These are phyloP conservation scores for Archocentrus centrarchus DNA, from an alignment of 2,113 vertebrate genomes.

Conservation along the genomic window DNA sequence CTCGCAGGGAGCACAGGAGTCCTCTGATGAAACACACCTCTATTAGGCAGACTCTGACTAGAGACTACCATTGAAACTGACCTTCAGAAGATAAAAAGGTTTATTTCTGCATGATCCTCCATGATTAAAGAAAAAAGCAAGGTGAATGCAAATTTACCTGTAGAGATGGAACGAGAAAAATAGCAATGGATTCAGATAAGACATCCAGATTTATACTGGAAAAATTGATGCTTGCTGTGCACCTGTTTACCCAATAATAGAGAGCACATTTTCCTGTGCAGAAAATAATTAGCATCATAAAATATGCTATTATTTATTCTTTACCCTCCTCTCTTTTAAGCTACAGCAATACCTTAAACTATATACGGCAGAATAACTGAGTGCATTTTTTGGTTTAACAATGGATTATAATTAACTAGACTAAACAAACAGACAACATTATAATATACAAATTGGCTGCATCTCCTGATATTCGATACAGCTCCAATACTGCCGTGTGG, in stretches of 20 bases:
- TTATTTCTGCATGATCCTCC: slow-evolving; percentile 26
- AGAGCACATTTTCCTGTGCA: not conserved
- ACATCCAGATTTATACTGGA: not conserved
- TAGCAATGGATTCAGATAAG: not conserved
- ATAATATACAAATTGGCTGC: not conserved
- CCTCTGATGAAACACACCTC: slow-evolving; percentile 69
- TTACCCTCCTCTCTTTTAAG: too few species aligned
- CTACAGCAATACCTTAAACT: not conserved
- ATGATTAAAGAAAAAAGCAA: slow-evolving; percentile 56
- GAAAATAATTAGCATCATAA: not conserved
- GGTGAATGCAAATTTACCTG: slow-evolving; percentile 22
- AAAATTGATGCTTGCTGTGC: not conserved
- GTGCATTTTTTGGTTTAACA: not conserved
- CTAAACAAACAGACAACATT: not conserved
- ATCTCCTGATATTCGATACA: not conserved
- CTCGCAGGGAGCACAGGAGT: slow-evolving; percentile 53
- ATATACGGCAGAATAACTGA: not conserved
- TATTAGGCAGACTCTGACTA: slow-evolving; percentile 43
- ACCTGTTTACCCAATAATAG: not conserved
- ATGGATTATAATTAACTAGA: not conserved
- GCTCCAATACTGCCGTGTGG: slow-evolving; percentile 22
- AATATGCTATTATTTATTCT: not conserved
- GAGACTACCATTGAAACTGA: slow-evolving; percentile 50
- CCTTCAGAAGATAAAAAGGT: slow-evolving; percentile 54
- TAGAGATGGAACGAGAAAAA: not conserved